phyloP scores from a whole-genome alignment of 2,888 invertebrate species.

The Agonopterix alstromeriana region DNA sequence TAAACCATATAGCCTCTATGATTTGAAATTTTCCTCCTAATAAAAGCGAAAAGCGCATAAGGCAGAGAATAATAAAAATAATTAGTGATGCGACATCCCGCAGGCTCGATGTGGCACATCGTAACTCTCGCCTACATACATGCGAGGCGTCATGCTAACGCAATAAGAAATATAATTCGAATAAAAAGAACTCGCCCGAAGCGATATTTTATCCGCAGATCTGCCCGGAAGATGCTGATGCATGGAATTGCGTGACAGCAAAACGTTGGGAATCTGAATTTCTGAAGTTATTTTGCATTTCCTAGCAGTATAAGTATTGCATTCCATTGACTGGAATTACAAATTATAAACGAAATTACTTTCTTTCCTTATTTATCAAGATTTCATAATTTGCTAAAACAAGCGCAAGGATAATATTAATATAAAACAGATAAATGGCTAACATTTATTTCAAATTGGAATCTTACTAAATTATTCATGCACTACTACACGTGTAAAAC shows the following conservation, averaged over 20 bases:
- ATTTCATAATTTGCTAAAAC: no score
- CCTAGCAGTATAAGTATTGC: no score
- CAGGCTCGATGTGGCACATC: slow-evolving; percentile 28
- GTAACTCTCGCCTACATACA: slow-evolving; percentile 44
- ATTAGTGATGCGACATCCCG: slow-evolving; percentile 47
- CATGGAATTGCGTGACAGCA: slow-evolving; percentile 26
- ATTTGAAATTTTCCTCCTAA: background rate
- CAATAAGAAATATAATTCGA: slow-evolving; percentile 43
- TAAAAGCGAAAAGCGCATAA: slow-evolving; percentile 8
- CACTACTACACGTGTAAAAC: no score
- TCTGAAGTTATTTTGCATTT: no score
- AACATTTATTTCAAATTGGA: background rate
- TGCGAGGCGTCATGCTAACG: slow-evolving; percentile 37
- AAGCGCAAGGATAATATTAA: no score
- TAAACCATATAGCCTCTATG: background rate
- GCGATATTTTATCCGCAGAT: slow-evolving; percentile 47
- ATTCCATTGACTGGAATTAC: no score
- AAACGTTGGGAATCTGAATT: background rate
- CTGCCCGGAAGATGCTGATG: slow-evolving; percentile 47
- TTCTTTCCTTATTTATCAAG: no score
- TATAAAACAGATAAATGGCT: no score
- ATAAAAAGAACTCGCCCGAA: slow-evolving; percentile 39
- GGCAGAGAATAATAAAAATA: slow-evolving; percentile 35
- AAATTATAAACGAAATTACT: no score
- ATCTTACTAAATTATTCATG: no score